These are phyloP conservation scores for Euphonia xanthogaster DNA, from an alignment of 2,797 vertebrate genomes.

Conservation along the genomic window DNA sequence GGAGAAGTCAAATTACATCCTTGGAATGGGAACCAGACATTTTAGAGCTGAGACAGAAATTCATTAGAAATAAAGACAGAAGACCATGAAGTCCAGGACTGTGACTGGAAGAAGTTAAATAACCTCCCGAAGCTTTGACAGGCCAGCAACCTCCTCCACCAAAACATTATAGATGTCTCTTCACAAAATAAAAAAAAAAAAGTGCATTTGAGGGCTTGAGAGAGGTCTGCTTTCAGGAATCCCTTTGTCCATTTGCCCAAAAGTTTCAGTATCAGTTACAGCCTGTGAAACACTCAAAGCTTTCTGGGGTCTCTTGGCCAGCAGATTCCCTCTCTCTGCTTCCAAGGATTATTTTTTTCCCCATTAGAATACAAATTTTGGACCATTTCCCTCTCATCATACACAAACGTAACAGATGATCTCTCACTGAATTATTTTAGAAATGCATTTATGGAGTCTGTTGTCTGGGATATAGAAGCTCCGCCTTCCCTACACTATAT, in stretches of 20 bases:
- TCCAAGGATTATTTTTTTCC: slow-evolving; percentile 53
- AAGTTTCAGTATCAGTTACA: slow-evolving; percentile 42
- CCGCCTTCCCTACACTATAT: background rate
- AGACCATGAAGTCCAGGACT: background rate
- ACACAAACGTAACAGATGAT: slow-evolving; percentile 53
- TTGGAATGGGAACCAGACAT: slow-evolving; percentile 43
- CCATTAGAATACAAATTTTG: slow-evolving; percentile 45
- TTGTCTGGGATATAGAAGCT: slow-evolving; percentile 40
- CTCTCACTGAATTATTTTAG: slow-evolving; percentile 64
- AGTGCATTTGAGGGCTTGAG: slow-evolving; percentile 11
- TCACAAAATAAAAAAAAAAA: background rate
- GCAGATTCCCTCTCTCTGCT: slow-evolving; percentile 38
- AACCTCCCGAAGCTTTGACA: background rate
- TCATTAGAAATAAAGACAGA: slow-evolving; percentile 10
- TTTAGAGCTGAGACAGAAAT: slow-evolving; percentile 31
- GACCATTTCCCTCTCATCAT: slow-evolving; percentile 29
- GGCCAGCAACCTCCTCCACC: slow-evolving; percentile 26
- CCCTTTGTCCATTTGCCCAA: slow-evolving; percentile 56
- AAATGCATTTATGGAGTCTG: slow-evolving; percentile 59
- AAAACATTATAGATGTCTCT: slow-evolving; percentile 24
- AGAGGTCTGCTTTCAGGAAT: slow-evolving; percentile 53
- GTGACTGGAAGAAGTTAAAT: slow-evolving; percentile 33
- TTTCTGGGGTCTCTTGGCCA: slow-evolving; percentile 35
- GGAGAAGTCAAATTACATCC: slow-evolving; percentile 11
- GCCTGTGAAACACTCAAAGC: slow-evolving; percentile 22